Evolutionary conservation across 2,888 invertebrate species (phyloP).

Genomic region (Alcis repandata): DNA sequence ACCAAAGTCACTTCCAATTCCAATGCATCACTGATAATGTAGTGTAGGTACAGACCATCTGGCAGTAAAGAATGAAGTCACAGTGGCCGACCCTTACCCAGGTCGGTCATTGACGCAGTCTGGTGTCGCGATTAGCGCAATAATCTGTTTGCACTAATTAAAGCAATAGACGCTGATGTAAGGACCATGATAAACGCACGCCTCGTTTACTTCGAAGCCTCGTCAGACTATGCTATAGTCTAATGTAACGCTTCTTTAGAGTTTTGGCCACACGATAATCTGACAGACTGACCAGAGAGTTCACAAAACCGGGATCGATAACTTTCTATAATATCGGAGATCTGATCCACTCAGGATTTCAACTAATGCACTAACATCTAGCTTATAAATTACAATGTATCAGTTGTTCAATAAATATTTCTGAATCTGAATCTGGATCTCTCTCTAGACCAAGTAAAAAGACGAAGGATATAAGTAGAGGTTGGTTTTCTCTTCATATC

Average conservation of each 20-base stretch:
- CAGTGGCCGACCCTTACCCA: constrained; percentile 49
- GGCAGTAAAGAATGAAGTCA: constrained; percentile 30
- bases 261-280: not conserved
- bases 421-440: no score
- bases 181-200: constrained; percentile 61
- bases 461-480: no score
- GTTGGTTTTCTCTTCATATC: no score
- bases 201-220: constrained; percentile 53
- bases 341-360: no score
- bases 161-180: constrained; percentile 62
- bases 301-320: no score
- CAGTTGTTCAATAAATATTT: no score
- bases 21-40: constrained; percentile 18
- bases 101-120: constrained; percentile 75
- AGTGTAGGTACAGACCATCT: constrained; percentile 17
- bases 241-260: not conserved
- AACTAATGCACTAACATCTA: no score
- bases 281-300: not conserved
- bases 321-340: no score
- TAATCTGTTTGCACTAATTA: constrained; percentile 63
- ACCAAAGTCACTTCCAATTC: not conserved
- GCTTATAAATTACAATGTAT: no score
- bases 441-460: no score
- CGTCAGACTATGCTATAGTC: not conserved
- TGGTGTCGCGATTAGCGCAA: constrained; percentile 72